Evolutionary conservation across 2,113 vertebrate species (phyloP), one percentile per base, ranked within the genome.

Genomic region (Carollia perspicillata): DNA sequence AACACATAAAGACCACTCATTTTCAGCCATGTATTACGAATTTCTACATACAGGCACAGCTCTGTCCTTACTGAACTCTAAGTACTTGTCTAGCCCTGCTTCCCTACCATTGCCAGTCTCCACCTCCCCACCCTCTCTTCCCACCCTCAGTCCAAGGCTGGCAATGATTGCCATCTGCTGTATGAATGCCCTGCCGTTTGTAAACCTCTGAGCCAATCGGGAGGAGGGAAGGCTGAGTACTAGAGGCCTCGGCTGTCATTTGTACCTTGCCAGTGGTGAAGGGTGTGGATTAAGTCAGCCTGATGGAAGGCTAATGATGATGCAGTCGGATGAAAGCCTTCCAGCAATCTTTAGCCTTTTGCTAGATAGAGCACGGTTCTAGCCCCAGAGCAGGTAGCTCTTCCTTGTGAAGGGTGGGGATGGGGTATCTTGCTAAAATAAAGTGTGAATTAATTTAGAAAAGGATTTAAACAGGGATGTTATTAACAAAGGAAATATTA

Each of bases 371-470:
- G 17, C 18, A 22, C 20, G 47, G 5, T 51, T 47, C 2, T 55
- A 81, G 26, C 12, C 35, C 0, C 11, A 7, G 18, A 44, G 44
- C 18, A 83, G 28, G 40, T 37, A 23, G 4, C 40, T 72, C 33
- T 80, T 53, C 35, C 12, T 40, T 49, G 33, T 66, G 63, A 66
- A n/a, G 17, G 63, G 6, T 58, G 33, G 16, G 0, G 9, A 47
- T 93, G n/a, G 5, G 4, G 60, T 89, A 89, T 81, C n/a, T 66
- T 79, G 60, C 23, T 49, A 40, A 58, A 60, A 68, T 84, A 44
- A 84, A 88, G 6, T 75, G 51, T 33, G 78, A 72, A 35, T 66
- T 78, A 53, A 47, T 20, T 80, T 84, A 84, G 26, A 58, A 89
- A 23, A 14, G 8, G 9, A 44, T 40, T 33, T 90, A 58, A 92